A percentile compares a stretch with the other conserved stretches of the same genome.
Evolutionary conservation across 2,113 vertebrate species (phyloP).

Genomic region (Syngnathus floridae): DNA sequence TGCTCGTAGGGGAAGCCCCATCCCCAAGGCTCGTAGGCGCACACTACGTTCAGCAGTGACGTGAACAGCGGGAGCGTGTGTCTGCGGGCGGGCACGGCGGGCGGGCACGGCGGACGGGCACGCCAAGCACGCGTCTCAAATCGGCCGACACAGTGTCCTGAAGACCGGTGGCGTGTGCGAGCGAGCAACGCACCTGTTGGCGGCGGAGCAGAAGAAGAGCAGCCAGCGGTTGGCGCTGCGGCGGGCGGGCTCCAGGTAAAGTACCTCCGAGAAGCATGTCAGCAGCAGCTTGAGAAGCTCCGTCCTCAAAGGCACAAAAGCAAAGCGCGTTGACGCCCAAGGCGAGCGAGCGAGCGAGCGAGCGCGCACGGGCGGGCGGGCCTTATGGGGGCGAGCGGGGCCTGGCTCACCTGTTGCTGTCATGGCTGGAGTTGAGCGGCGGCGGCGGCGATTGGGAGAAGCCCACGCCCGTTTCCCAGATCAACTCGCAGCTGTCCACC

Average conservation of each 20-base stretch:
- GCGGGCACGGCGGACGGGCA: not conserved
- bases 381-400: not conserved
- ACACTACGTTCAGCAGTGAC: slow-evolving; percentile 90
- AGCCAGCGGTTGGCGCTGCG: slow-evolving; percentile 86
- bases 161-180: not conserved
- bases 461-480: slow-evolving; percentile 97
- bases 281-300: slow-evolving; percentile 91
- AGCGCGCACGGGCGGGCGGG: too few relatives aligned
- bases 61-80: slow-evolving; percentile 95
- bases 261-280: slow-evolving; percentile 96
- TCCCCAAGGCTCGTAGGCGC: slow-evolving; percentile 92
- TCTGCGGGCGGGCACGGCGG: slow-evolving; percentile 54
- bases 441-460: slow-evolving; percentile 92
- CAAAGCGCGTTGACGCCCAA: not conserved
- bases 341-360: too few relatives aligned
- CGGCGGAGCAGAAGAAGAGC: slow-evolving; percentile 90
- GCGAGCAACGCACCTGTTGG: slow-evolving; percentile 79
- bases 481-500: slow-evolving; percentile 98
- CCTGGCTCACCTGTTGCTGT: slow-evolving; percentile 84
- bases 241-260: slow-evolving; percentile 87
- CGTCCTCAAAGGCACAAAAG: slow-evolving; percentile 53
- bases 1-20: slow-evolving; percentile 97
- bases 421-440: slow-evolving; percentile 82
- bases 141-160: too few relatives aligned
- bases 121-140: too few relatives aligned